Evolutionary conservation across 2,888 invertebrate genomes (phyloP).

Genomic region (Chloroclystis v-ata): DNA sequence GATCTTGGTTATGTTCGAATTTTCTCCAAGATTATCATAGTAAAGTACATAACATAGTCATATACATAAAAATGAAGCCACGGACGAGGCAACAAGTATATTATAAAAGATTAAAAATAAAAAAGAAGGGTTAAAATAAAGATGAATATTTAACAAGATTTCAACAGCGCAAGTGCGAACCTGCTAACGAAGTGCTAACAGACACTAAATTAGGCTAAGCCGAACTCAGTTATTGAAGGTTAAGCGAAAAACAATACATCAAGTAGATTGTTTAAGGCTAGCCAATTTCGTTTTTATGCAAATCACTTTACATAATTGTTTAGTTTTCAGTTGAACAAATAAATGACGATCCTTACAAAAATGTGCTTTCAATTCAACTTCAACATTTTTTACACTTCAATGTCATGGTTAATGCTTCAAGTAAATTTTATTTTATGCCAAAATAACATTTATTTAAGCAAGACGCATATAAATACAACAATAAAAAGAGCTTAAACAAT

Average conservation of each 20-base stretch:
- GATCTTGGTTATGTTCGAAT: not conserved
- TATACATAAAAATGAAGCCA: too few species aligned
- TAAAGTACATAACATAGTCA: not conserved
- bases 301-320: conserved; percentile 19
- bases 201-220: not conserved
- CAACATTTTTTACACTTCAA: conserved; percentile 7
- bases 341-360: conserved; percentile 19
- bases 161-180: not conserved
- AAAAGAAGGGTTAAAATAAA: not conserved
- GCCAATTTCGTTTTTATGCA: conserved; percentile 17
- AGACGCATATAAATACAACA: too few species aligned
- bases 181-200: not conserved
- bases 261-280: not conserved
- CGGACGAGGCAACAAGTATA: too few species aligned
- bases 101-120: too few species aligned
- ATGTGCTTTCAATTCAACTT: conserved; percentile 19
- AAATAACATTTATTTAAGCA: too few species aligned
- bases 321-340: conserved; percentile 23
- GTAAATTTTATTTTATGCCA: too few species aligned
- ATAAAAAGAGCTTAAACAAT: too few species aligned
- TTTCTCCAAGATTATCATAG: not conserved
- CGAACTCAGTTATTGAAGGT: conserved; percentile 1
- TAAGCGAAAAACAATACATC: not conserved
- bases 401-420: not conserved
- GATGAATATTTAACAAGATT: not conserved